Percentiles rank a stretch among this genome's conserved stretches.
These are phyloP conservation scores for Cephus pygmeus DNA, from an alignment of 2,888 invertebrate species.

Conservation along the genomic window DNA sequence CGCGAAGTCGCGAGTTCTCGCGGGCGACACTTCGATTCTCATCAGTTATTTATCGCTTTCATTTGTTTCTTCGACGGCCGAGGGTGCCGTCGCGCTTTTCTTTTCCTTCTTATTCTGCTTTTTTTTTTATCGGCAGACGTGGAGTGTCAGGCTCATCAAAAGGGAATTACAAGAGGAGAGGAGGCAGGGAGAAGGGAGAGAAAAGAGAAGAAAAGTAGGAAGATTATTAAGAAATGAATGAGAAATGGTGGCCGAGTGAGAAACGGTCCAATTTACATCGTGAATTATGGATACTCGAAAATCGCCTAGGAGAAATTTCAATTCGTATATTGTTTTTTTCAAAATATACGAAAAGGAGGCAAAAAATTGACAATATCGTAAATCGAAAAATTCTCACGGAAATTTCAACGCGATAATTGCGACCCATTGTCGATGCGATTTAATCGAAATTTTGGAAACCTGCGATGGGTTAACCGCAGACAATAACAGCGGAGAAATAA, in stretches of 20 bases:
- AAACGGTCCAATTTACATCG: constrained; percentile 31
- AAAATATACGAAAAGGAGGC: background rate
- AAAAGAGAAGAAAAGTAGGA: constrained; percentile 6
- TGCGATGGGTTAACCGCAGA: constrained; percentile 60
- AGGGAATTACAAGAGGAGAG: constrained; percentile 51
- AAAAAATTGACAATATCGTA: constrained; percentile 5
- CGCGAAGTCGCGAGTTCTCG: no score
- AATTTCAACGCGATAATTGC: background rate
- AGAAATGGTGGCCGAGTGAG: no score
- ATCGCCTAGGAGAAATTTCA: constrained; percentile 32
- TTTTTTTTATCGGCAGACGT: constrained; percentile 17
- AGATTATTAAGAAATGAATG: no score
- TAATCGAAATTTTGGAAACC: constrained; percentile 32
- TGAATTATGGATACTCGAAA: constrained; percentile 58
- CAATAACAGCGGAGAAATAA: constrained; percentile 36
- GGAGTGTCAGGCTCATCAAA: constrained; percentile 52
- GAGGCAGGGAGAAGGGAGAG: constrained; percentile 14
- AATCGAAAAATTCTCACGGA: background rate
- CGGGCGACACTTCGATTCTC: constrained; percentile 44
- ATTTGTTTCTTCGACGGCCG: constrained; percentile 39
- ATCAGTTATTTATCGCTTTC: constrained; percentile 64
- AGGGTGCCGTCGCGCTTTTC: constrained; percentile 16
- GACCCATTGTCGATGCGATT: constrained; percentile 14
- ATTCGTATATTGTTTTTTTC: constrained; percentile 13
- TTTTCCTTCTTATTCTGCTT: constrained; percentile 30